phyloP scores from a whole-genome alignment of 2,797 vertebrate species.

The Hypotaenidia philippensis region DNA sequence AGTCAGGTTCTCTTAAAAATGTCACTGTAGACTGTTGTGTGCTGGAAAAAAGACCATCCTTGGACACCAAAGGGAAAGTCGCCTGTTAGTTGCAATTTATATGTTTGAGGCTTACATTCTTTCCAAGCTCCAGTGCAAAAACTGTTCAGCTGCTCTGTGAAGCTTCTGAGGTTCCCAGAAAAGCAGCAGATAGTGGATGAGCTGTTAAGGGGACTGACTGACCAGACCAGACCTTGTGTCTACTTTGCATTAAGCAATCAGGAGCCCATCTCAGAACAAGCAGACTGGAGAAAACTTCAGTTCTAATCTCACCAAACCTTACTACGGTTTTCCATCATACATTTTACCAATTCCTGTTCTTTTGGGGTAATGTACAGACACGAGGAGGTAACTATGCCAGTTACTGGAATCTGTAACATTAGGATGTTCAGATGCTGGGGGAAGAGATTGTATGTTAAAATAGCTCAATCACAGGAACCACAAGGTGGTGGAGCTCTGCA shows the following conservation, averaged over 20 bases:
- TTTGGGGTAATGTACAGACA: not conserved
- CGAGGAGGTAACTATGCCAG: not conserved
- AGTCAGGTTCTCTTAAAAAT: not conserved
- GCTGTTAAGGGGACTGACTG: not conserved
- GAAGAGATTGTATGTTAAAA: not conserved
- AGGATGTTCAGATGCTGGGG: not conserved
- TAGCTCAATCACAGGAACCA: not conserved
- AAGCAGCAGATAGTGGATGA: not conserved
- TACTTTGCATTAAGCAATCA: accelerated
- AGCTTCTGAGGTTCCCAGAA: not conserved
- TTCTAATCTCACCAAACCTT: not conserved
- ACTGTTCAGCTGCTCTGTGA: too few relatives aligned
- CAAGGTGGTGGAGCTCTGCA: not conserved
- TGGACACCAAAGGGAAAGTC: not conserved
- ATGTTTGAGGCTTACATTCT: not conserved
- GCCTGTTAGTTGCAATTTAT: accelerated
- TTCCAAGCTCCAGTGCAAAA: not conserved
- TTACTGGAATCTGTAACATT: not conserved
- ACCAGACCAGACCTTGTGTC: not conserved
- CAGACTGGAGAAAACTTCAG: not conserved
- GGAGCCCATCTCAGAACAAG: not conserved
- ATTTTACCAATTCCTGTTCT: not conserved
- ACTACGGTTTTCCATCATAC: not conserved
- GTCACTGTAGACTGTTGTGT: not conserved
- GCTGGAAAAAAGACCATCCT: not conserved